Conservation (phyloP, 2,888 invertebrate genomes). For the Blera fallax region DNA sequence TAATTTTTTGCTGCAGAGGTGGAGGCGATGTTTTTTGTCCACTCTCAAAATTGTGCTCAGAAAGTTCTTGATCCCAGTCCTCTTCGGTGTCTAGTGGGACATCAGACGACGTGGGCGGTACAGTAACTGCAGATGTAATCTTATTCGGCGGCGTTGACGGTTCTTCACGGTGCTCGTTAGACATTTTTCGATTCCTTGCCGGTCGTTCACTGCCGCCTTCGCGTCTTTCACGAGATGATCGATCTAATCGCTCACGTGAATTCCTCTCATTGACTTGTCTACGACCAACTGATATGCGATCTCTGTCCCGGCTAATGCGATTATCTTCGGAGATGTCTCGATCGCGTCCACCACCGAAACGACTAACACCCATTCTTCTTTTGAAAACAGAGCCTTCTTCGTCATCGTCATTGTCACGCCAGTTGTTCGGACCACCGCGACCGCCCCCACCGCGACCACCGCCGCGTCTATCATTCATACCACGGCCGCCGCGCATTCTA, state of each 20-base stretch:
- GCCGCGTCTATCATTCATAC: constrained; percentile 73
- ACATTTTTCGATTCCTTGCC: constrained; percentile 39
- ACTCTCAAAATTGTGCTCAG: constrained; percentile 77
- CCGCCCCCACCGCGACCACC: constrained; percentile 75
- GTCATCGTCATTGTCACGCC: constrained; percentile 79
- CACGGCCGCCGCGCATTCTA: constrained; percentile 54
- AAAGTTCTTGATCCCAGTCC: constrained; percentile 80
- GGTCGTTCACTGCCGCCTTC: constrained; percentile 64
- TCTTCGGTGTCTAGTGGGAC: constrained; percentile 78
- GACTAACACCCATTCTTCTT: constrained; percentile 75
- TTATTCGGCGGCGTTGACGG: constrained; percentile 68
- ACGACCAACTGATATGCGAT: constrained; percentile 33
- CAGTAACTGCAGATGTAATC: constrained; percentile 28
- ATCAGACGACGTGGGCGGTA: background rate
- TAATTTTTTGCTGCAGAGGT: constrained; percentile 1
- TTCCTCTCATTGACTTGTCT: constrained; percentile 49
- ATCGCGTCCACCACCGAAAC: constrained; percentile 77
- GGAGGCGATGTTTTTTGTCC: constrained; percentile 37
- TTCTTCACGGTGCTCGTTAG: constrained; percentile 60
- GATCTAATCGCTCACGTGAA: constrained; percentile 65
- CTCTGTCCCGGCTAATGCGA: constrained; percentile 57
- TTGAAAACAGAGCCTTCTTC: constrained; percentile 77
- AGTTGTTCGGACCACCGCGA: constrained; percentile 76
- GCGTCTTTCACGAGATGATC: constrained; percentile 59
- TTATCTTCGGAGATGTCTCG: constrained; percentile 74